Conservation (phyloP, 2,797 vertebrate genomes). For the Distichodus sexfasciatus region DNA sequence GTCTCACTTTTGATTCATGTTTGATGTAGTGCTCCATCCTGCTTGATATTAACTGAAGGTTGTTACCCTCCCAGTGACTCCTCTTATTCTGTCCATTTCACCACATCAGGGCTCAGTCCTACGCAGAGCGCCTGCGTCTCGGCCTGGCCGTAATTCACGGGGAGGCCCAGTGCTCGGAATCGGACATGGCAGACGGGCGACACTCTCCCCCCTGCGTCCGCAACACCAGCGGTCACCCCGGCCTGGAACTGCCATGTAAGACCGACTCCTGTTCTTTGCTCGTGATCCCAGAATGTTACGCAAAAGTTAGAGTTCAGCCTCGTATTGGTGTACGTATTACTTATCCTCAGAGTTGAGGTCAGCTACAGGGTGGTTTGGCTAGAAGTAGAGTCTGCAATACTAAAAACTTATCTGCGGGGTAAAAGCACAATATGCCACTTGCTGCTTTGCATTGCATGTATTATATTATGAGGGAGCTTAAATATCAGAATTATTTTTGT, state of each 20-base stretch:
- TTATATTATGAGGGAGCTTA: neutral
- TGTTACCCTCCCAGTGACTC: too few species aligned
- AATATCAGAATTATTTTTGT: too few species aligned
- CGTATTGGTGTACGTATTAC: neutral
- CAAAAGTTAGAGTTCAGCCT: neutral
- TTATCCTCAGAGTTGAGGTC: neutral
- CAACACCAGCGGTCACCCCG: conserved; percentile 87
- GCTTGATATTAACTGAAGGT: too few species aligned
- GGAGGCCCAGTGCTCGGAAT: conserved; percentile 94
- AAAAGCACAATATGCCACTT: neutral
- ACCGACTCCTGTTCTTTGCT: conserved; percentile 23
- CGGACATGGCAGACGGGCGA: conserved; percentile 95
- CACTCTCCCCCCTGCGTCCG: conserved; percentile 94
- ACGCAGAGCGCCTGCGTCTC: conserved; percentile 89
- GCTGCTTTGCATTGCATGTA: neutral
- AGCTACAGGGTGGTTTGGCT: neutral
- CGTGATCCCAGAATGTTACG: too few species aligned
- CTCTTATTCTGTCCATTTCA: neutral
- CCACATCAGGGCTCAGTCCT: conserved; percentile 87
- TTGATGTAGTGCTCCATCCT: too few species aligned
- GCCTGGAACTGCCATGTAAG: conserved; percentile 95
- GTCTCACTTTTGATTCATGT: too few species aligned
- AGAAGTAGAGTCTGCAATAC: neutral
- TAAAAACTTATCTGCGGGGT: neutral
- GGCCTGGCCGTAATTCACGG: conserved; percentile 96